These are phyloP conservation scores for Meloidogyne floridensis DNA, from an alignment of 1,140 invertebrate species.

Conservation along the genomic window DNA sequence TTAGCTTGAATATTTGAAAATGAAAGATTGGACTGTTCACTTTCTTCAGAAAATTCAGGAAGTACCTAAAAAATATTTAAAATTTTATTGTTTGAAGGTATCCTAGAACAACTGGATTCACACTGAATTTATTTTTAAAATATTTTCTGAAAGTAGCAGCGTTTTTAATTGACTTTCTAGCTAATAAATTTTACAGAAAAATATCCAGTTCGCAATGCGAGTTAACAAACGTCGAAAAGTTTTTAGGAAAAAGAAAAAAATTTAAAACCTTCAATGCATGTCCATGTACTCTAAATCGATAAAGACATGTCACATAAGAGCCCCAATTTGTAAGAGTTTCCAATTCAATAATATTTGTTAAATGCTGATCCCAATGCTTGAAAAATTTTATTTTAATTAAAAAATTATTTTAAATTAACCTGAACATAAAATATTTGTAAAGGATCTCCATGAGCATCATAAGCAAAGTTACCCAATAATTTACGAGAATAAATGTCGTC, in stretches of 20 bases:
- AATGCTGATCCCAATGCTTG: constrained; percentile 42
- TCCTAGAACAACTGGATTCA: no score
- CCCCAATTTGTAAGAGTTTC: constrained; percentile 90
- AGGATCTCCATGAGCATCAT: constrained; percentile 75
- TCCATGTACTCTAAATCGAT: constrained; percentile 94
- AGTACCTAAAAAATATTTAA: not conserved
- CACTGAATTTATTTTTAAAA: no score
- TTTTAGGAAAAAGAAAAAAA: not conserved
- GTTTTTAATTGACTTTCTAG: no score
- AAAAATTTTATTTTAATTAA: constrained; percentile 15
- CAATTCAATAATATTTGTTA: constrained; percentile 82
- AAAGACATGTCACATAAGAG: constrained; percentile 89
- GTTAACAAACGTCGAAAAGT: no score
- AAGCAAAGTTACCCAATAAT: constrained; percentile 82
- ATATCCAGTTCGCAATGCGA: no score
- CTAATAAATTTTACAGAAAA: no score
- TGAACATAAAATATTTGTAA: constrained; percentile 84
- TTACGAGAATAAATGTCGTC: constrained; percentile 76
- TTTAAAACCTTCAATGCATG: constrained; percentile 22
- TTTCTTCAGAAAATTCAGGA: not conserved
- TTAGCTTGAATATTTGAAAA: not conserved
- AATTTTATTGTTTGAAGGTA: not conserved
- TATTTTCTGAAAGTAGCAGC: no score
- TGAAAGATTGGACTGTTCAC: not conserved
- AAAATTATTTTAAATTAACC: constrained; percentile 61